A percentile compares a stretch with the other conserved stretches of the same genome.
These are phyloP conservation scores for Polia nebulosa DNA, from an alignment of 2,888 invertebrate genomes.

Conservation along the genomic window DNA sequence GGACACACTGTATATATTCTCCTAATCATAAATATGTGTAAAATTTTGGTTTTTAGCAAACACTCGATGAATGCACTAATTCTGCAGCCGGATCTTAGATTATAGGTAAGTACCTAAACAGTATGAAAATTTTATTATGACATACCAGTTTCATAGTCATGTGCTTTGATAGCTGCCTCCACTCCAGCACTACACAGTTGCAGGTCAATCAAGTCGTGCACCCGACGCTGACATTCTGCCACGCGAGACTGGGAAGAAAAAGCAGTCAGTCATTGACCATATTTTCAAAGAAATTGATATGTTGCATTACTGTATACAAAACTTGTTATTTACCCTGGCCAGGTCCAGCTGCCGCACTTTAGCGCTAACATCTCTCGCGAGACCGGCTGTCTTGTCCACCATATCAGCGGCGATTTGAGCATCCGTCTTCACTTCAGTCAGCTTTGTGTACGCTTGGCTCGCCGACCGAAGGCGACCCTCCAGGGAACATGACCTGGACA, in stretches of 20 bases:
- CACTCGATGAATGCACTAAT: no score
- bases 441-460: constrained; percentile 95
- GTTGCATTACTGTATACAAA: not conserved
- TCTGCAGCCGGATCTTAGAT: no score
- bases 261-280: not conserved
- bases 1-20: no score
- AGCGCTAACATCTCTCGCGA: constrained; percentile 98
- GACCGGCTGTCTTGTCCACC: constrained; percentile 96
- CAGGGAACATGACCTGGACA: constrained; percentile 94
- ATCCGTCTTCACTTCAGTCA: constrained; percentile 95
- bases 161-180: constrained; percentile 97
- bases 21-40: no score
- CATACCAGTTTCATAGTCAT: constrained; percentile 97
- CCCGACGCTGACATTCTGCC: constrained; percentile 97
- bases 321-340: constrained; percentile 93
- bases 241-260: constrained; percentile 94
- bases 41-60: no score
- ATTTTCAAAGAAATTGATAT: not conserved
- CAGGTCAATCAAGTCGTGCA: constrained; percentile 98
- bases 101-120: not conserved
- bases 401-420: constrained; percentile 95
- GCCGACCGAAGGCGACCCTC: constrained; percentile 95
- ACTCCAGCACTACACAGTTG: constrained; percentile 99
- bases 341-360: constrained; percentile 98
- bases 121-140: constrained; percentile 1